These are phyloP conservation scores for Enteromius treurensis DNA, from an alignment of 2,797 vertebrate species.

Conservation along the genomic window DNA sequence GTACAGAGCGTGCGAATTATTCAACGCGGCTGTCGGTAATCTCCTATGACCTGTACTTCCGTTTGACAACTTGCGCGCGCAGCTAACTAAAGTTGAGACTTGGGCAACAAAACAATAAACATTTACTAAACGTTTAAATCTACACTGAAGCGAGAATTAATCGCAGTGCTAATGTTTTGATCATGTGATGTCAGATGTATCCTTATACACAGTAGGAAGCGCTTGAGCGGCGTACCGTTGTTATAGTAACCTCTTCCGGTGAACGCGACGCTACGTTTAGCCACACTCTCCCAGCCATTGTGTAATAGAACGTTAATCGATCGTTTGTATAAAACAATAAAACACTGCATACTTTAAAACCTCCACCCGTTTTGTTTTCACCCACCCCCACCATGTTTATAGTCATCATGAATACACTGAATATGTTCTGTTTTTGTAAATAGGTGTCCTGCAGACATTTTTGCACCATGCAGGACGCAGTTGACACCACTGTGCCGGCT, in stretches of 20 bases:
- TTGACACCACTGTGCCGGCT: constrained; percentile 66
- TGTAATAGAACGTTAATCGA: too few species aligned
- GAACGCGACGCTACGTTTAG: neutral
- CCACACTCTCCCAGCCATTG: too few species aligned
- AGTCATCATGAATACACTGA: neutral
- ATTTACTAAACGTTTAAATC: neutral
- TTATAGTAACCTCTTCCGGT: neutral
- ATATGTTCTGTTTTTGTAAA: constrained; percentile 58
- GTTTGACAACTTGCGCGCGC: neutral
- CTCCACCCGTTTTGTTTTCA: neutral
- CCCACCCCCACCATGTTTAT: neutral
- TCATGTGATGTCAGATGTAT: neutral
- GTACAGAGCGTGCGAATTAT: neutral
- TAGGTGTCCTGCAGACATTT: constrained; percentile 76
- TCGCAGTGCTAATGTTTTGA: neutral
- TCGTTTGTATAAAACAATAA: neutral
- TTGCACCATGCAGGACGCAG: constrained; percentile 77
- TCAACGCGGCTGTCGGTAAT: neutral
- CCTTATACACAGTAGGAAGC: neutral
- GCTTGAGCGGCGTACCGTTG: neutral
- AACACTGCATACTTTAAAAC: neutral
- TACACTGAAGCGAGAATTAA: neutral
- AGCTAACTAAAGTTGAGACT: neutral
- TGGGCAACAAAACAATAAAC: neutral
- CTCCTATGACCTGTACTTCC: neutral